Evolutionary conservation across 2,797 vertebrate genomes (phyloP).

Genomic region (Acropternis orthonyx): DNA sequence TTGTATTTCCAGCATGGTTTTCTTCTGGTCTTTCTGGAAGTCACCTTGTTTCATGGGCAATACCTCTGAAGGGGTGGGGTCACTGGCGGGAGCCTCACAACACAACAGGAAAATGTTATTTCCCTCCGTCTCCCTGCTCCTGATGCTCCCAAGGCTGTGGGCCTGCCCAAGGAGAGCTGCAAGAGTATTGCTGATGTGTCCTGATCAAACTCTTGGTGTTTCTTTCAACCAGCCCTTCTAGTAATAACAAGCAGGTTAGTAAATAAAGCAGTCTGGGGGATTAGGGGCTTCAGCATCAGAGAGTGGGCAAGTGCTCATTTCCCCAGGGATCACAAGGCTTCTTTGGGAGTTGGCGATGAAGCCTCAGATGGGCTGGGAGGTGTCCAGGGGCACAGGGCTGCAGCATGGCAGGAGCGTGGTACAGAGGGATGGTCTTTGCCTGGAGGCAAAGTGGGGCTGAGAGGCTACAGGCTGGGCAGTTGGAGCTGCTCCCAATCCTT

Average conservation of each 20-base stretch:
- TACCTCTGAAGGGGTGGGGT: not conserved
- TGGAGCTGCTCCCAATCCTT: not conserved
- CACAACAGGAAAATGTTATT: not conserved
- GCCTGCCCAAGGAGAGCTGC: not conserved
- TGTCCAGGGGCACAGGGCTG: not conserved
- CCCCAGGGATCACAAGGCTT: not conserved
- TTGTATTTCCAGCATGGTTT: not conserved
- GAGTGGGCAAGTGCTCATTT: not conserved
- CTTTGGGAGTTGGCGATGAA: not conserved
- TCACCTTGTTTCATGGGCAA: not conserved
- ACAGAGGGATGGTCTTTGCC: not conserved
- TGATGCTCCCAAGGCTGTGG: not conserved
- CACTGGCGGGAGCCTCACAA: not conserved
- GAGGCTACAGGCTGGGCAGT: not conserved
- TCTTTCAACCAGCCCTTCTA: not conserved
- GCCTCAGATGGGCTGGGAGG: not conserved
- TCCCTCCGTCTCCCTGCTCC: not conserved
- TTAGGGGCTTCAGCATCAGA: not conserved
- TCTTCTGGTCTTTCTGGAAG: not conserved
- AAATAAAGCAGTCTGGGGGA: not conserved
- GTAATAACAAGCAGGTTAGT: not conserved
- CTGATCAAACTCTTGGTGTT: not conserved
- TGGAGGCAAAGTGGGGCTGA: rapidly evolving
- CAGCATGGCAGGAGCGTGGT: not conserved
- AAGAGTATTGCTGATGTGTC: not conserved